Conservation (phyloP, 2,888 invertebrate genomes). For the Dorcus parallelipipedus region DNA sequence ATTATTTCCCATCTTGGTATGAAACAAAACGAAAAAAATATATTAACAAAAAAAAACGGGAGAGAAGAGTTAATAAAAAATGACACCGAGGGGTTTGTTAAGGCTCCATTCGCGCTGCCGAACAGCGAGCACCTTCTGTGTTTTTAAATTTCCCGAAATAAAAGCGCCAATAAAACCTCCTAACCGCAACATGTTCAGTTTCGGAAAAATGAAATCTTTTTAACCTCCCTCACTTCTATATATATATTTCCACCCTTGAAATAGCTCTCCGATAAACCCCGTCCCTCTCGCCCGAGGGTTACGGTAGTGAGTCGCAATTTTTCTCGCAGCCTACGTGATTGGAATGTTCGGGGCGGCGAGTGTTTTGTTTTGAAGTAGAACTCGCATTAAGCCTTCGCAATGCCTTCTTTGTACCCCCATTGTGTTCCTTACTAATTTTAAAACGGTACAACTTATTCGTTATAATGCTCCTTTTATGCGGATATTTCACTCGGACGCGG, state of each 20-base stretch:
- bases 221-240: slow-evolving; percentile 41
- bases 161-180: slow-evolving; percentile 44
- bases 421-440: background rate
- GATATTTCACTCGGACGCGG: no score
- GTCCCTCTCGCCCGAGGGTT: slow-evolving; percentile 36
- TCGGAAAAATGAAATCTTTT: slow-evolving; percentile 50
- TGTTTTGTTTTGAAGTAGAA: slow-evolving; percentile 45
- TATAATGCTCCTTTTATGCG: no score
- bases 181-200: slow-evolving; percentile 47
- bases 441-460: background rate
- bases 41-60: no score
- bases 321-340: slow-evolving; percentile 51
- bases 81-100: no score
- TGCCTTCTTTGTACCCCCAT: slow-evolving; percentile 2
- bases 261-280: slow-evolving; percentile 46
- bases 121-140: background rate
- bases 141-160: slow-evolving; percentile 39
- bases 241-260: slow-evolving; percentile 46
- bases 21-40: no score
- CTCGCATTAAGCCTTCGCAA: slow-evolving; percentile 25
- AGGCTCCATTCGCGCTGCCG: no score
- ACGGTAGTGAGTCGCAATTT: slow-evolving; percentile 50
- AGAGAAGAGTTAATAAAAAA: no score
- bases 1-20: no score
- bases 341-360: slow-evolving; percentile 40